Evolutionary conservation across 2,113 vertebrate species (phyloP).

Genomic region (Rhagologus leucostigma): DNA sequence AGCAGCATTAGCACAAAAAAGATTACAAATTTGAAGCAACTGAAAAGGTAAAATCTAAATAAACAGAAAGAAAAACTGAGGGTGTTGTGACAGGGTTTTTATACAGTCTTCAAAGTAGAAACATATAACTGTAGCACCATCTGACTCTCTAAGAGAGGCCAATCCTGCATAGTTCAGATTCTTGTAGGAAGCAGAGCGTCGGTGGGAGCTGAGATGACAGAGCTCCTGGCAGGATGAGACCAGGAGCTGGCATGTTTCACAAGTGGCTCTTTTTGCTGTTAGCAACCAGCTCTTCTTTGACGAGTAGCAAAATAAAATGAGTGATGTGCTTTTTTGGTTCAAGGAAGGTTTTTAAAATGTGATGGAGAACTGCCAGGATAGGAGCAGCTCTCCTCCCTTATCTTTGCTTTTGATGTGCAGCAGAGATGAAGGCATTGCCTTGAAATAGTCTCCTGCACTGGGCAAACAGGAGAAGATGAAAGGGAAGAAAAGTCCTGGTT

Average conservation of each 20-base stretch:
- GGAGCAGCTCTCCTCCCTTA: constrained; percentile 20
- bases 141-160: background rate
- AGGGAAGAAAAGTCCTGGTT: background rate
- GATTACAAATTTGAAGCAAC: background rate
- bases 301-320: constrained; percentile 44
- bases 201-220: constrained; percentile 14
- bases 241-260: constrained; percentile 41
- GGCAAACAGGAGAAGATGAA: constrained; percentile 1
- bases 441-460: background rate
- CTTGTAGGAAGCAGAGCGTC: background rate
- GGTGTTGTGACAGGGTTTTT: background rate
- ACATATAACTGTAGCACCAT: background rate
- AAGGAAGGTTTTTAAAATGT: constrained; percentile 22
- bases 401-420: constrained; percentile 28
- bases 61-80: background rate
- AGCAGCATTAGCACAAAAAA: background rate
- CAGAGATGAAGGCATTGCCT: background rate
- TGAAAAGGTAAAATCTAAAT: background rate
- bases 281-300: constrained; percentile 39
- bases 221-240: constrained; percentile 44
- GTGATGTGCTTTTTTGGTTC: constrained; percentile 57
- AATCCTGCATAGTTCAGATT: background rate
- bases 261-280: constrained; percentile 58
- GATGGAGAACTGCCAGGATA: constrained; percentile 35
- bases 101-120: background rate